Percentiles rank a stretch among this genome's conserved stretches.
phyloP scores from a whole-genome alignment of 2,888 invertebrate genomes.

The Allygus modestus region DNA sequence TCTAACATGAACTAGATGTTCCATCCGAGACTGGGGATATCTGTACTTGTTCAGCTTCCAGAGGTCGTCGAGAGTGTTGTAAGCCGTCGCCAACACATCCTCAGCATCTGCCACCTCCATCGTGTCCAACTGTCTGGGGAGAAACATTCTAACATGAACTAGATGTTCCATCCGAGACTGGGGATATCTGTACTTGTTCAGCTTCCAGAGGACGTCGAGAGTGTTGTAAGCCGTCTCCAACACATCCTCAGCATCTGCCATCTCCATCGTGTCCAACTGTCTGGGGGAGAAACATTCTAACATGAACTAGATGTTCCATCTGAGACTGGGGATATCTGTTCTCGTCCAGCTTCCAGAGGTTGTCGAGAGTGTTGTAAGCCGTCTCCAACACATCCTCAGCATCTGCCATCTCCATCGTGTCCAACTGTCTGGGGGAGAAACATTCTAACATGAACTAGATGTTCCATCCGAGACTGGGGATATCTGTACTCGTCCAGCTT shows the following conservation, averaged over 20 bases:
- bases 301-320: slow-evolving; percentile 91
- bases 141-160: slow-evolving; percentile 89
- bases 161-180: slow-evolving; percentile 92
- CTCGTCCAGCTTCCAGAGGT: slow-evolving; percentile 92
- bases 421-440: too few species aligned
- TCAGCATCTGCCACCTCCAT: slow-evolving; percentile 77
- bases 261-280: too few species aligned
- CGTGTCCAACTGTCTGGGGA: too few species aligned
- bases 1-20: slow-evolving; percentile 90
- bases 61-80: slow-evolving; percentile 93
- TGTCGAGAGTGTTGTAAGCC: slow-evolving; percentile 91
- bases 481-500: slow-evolving; percentile 85
- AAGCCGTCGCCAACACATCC: slow-evolving; percentile 90
- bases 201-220: slow-evolving; percentile 96
- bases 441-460: slow-evolving; percentile 90
- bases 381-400: slow-evolving; percentile 90
- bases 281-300: too few species aligned
- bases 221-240: slow-evolving; percentile 90
- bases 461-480: slow-evolving; percentile 90
- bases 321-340: slow-evolving; percentile 88
- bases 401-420: slow-evolving; percentile 74
- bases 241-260: slow-evolving; percentile 83
- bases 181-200: slow-evolving; percentile 85
- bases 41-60: slow-evolving; percentile 88
- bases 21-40: slow-evolving; percentile 92